These are phyloP conservation scores for Bedellia somnulentella DNA, from an alignment of 2,888 invertebrate genomes.

Conservation along the genomic window DNA sequence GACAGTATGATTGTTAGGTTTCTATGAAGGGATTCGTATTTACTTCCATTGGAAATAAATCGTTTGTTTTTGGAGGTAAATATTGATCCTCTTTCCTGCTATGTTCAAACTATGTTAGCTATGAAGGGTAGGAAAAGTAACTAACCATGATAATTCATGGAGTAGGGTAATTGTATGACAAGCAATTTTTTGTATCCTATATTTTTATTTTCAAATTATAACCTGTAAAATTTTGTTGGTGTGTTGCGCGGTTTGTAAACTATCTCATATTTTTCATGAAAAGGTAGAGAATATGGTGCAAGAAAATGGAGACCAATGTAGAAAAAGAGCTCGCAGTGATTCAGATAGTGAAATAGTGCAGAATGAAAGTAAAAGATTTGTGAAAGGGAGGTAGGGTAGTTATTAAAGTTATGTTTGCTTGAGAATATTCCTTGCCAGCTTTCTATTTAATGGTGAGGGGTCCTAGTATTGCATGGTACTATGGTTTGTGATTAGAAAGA, in stretches of 20 bases:
- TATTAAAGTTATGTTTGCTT: background rate
- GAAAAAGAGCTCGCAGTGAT: constrained; percentile 35
- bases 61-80: no score
- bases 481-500: background rate
- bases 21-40: no score
- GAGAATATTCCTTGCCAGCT: background rate
- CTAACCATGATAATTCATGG: no score
- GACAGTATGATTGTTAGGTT: no score
- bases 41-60: no score
- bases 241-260: background rate
- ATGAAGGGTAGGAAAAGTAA: no score
- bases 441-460: background rate
- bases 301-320: constrained; percentile 13
- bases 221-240: background rate
- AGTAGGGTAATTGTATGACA: no score
- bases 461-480: background rate
- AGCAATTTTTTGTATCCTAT: no score
- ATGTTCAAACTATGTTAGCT: no score
- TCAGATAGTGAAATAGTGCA: constrained; percentile 25
- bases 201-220: background rate
- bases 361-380: constrained; percentile 31
- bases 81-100: no score
- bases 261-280: background rate
- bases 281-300: constrained; percentile 12
- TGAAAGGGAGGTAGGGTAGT: constrained; percentile 26